These are phyloP conservation scores for Valencia hispanica DNA, from an alignment of 2,797 vertebrate genomes.

Conservation along the genomic window DNA sequence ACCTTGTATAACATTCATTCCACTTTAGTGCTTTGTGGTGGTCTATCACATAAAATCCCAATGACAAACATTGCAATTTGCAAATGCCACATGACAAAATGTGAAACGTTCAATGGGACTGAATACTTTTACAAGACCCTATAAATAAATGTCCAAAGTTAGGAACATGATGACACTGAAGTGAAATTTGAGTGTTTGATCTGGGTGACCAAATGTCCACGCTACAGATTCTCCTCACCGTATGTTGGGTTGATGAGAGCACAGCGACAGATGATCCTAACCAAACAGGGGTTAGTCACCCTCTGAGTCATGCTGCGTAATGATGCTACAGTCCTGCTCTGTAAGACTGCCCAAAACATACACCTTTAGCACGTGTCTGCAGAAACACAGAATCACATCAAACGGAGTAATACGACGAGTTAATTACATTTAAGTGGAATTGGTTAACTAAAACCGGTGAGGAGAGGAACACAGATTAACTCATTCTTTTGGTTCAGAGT, in stretches of 20 bases:
- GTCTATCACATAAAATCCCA: not conserved
- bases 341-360: not conserved
- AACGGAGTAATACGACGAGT: not conserved
- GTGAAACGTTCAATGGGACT: not conserved
- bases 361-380: not conserved
- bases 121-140: not conserved
- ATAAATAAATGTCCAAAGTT: slow-evolving; percentile 24
- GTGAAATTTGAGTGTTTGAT: slow-evolving; percentile 28
- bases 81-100: not conserved
- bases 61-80: not conserved
- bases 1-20: not conserved
- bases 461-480: not conserved
- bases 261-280: slow-evolving; percentile 62
- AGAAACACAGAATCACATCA: not conserved
- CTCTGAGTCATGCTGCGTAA: slow-evolving; percentile 42
- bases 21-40: not conserved
- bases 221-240: slow-evolving; percentile 37
- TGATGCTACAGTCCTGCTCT: slow-evolving; percentile 7
- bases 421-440: not conserved
- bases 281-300: slow-evolving; percentile 33
- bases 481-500: not conserved
- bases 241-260: slow-evolving; percentile 27
- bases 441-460: not conserved
- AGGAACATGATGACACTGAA: slow-evolving; percentile 24
- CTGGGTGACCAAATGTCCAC: slow-evolving; percentile 36